Base-by-base conservation (phyloP, 2,113 vertebrate genomes). In the Seriola quinqueradiata region DNA sequence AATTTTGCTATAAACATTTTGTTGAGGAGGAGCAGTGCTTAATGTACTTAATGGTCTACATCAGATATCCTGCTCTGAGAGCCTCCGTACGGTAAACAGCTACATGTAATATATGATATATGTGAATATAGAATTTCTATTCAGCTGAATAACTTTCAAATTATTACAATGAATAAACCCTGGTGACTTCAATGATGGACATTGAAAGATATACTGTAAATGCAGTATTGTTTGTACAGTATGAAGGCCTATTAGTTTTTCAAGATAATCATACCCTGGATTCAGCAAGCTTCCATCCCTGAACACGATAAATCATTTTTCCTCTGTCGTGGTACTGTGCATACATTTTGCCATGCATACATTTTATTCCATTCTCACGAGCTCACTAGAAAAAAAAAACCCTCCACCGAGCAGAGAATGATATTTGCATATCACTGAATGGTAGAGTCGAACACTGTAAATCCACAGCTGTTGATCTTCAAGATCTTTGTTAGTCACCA, bases 371-470 rank as follows among this genome's bases (percentile, higher is more conserved):
- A 61, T 70, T 73, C 46, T 74, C 40, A 50, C 40, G 21, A 81
- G 67, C 70, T 42, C 34, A 36, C 60, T 11, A 48, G 48, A 60
- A 42, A 42, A 42, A 74, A 70, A 46, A 59, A 70, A 65, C 54
- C 71, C 61, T 82, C 46, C 23, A 0, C 70, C 65, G 55, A 59
- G 67, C 79, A 57, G 77, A 63, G 55, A 81, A 67, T 48, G 2
- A 44, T 78, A 90, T 89, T 89, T 88, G 85, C 88, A 90, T 87
- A 76, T 85, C 69, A 80, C 71, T 87, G 79, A 90, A 87, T 75
- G 64, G 67, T 84, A 70, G 79, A 68, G 8, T 92, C 83, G 77
- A 75, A 79, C 16, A 64, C 67, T 79, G 79, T 77, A 84, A 90
- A 88, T 89, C 73, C 60, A 54, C 60, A 55, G 70, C 86, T 83